phyloP scores from a whole-genome alignment of 1,140 invertebrate species.

The Tetramorium simillimum region DNA sequence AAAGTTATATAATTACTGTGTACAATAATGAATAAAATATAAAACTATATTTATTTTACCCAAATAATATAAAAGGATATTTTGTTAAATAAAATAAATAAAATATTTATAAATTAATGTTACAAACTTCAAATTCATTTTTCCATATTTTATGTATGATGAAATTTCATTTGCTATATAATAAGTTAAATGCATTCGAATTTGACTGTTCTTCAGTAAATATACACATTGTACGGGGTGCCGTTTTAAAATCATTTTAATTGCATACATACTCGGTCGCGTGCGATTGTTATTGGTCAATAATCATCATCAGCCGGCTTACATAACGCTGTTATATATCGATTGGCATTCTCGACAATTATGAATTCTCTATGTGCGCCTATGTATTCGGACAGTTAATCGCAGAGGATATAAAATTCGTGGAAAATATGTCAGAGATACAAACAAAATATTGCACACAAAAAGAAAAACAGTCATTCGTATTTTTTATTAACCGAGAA shows the following conservation, averaged over 20 bases:
- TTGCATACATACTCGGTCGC: slow-evolving; percentile 54
- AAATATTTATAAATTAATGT: not conserved
- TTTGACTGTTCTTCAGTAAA: slow-evolving; percentile 45
- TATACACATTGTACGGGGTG: slow-evolving; percentile 2
- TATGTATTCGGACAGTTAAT: slow-evolving; percentile 44
- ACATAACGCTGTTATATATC: slow-evolving; percentile 62
- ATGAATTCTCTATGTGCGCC: slow-evolving; percentile 69
- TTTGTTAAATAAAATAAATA: not conserved
- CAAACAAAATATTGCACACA: not conserved
- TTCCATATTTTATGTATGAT: not conserved
- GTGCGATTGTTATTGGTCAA: slow-evolving; percentile 74
- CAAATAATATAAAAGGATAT: not conserved
- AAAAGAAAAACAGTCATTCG: not conserved
- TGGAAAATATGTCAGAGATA: not conserved
- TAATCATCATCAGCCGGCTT: slow-evolving; percentile 71
- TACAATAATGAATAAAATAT: slow-evolving; percentile 4
- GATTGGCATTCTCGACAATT: slow-evolving; percentile 74
- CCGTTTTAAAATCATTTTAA: slow-evolving; percentile 66
- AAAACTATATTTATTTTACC: not conserved
- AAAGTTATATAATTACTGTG: not conserved
- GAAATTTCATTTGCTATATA: not conserved
- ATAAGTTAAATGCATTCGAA: slow-evolving; percentile 7
- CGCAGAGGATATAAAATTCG: not conserved
- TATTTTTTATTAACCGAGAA: not conserved
- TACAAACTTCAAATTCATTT: not conserved